phyloP scores from a whole-genome alignment of 2,797 vertebrate genomes.

The Balearica regulorum region DNA sequence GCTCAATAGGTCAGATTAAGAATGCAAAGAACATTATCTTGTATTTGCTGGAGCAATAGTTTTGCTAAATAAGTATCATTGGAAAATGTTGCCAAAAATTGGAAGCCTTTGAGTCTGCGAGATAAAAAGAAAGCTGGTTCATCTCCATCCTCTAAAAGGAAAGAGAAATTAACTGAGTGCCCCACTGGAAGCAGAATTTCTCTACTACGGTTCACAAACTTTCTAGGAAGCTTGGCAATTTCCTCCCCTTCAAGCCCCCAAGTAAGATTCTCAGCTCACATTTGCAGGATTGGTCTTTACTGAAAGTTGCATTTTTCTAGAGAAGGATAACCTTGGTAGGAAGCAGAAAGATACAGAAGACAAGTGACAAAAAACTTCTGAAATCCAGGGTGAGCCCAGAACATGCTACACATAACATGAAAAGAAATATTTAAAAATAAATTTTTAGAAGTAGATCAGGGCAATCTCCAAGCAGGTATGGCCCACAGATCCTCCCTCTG shows the following conservation, averaged over 20 bases:
- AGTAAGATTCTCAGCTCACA: not conserved
- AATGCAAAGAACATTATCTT: not conserved
- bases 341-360: not conserved
- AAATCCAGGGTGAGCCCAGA: not conserved
- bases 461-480: not conserved
- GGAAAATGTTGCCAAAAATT: not conserved
- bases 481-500: not conserved
- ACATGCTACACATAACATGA: fast-evolving
- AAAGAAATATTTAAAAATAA: not conserved
- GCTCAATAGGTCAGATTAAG: not conserved
- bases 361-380: not conserved
- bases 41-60: not conserved
- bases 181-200: not conserved
- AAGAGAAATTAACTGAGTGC: not conserved
- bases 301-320: not conserved
- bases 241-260: not conserved
- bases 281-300: not conserved
- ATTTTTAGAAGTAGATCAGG: not conserved
- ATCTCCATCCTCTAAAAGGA: not conserved
- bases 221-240: not conserved
- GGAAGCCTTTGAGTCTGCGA: not conserved
- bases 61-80: not conserved
- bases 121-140: not conserved
- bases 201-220: not conserved
- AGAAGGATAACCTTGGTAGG: not conserved